These are phyloP conservation scores for Cosmia trapezina DNA, from an alignment of 2,888 invertebrate genomes.

Conservation along the genomic window DNA sequence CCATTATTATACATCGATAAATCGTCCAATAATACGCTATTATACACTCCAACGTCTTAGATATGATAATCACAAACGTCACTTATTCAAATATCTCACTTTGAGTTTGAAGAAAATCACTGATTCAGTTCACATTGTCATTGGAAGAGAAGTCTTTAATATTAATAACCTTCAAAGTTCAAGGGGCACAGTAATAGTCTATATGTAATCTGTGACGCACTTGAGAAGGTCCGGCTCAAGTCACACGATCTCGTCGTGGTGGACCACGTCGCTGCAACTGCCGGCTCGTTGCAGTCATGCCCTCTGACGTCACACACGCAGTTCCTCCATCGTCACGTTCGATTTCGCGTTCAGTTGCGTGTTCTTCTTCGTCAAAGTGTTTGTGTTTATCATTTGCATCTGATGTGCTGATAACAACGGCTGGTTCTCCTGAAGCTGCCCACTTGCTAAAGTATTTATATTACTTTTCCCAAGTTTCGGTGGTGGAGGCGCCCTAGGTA, in stretches of 20 bases:
- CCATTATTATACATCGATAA: conserved; percentile 77
- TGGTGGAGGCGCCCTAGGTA: conserved; percentile 94
- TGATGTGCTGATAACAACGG: conserved; percentile 94
- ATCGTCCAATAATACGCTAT: conserved; percentile 68
- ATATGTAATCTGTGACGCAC: conserved; percentile 86
- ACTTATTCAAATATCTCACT: conserved; percentile 55
- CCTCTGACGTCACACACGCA: conserved; percentile 95
- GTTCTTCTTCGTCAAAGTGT: conserved; percentile 94
- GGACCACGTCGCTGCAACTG: conserved; percentile 89
- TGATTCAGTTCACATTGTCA: conserved; percentile 55
- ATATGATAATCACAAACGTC: conserved; percentile 70
- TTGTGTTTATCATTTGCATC: conserved; percentile 94
- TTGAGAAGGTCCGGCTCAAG: conserved; percentile 89
- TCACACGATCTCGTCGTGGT: conserved; percentile 89
- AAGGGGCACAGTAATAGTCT: conserved; percentile 67
- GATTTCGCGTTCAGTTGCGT: conserved; percentile 92
- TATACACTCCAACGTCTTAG: conserved; percentile 64
- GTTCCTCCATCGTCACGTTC: conserved; percentile 93
- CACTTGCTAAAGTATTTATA: conserved; percentile 90
- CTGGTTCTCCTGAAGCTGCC: conserved; percentile 92
- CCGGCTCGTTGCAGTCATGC: conserved; percentile 90
- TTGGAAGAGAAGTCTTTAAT: conserved; percentile 42
- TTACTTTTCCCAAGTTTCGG: conserved; percentile 92
- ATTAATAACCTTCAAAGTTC: conserved; percentile 68
- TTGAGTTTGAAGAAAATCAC: conserved; percentile 54